Evolutionary conservation across 2,113 vertebrate species (phyloP).

Genomic region (Dicaeum eximium): DNA sequence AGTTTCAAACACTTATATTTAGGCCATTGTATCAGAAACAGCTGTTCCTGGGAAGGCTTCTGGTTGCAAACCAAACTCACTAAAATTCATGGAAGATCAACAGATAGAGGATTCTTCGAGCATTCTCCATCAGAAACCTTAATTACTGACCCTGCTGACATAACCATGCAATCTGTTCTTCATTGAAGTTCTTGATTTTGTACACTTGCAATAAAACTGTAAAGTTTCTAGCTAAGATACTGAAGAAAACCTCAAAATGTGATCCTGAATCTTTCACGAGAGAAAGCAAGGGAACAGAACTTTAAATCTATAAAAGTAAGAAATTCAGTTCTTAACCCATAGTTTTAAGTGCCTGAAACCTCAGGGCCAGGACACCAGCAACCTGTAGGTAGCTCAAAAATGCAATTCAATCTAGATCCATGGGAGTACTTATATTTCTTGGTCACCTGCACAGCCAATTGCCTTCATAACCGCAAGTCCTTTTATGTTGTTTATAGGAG

Average conservation of each 20-base stretch:
- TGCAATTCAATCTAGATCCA: background rate
- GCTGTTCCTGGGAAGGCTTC: background rate
- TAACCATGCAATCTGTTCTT: fast-evolving
- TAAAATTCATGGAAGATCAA: background rate
- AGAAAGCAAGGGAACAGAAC: background rate
- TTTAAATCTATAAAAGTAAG: background rate
- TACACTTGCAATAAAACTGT: background rate
- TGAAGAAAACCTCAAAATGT: background rate
- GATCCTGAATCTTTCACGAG: background rate
- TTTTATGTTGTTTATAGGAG: fast-evolving
- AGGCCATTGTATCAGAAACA: background rate
- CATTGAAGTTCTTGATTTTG: background rate
- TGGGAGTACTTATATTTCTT: background rate
- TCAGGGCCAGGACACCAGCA: background rate
- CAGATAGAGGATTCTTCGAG: background rate
- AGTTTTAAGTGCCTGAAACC: background rate
- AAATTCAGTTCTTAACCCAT: background rate
- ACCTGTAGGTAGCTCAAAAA: background rate
- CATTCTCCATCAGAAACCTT: background rate
- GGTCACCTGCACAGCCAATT: background rate
- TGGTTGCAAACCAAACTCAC: background rate
- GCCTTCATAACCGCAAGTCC: background rate
- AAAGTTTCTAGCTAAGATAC: background rate
- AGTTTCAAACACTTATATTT: background rate
- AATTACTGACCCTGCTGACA: background rate